Evolutionary conservation across 2,113 vertebrate species (phyloP), one percentile per base, ranked within the genome.

Genomic region (Menura novaehollandiae): DNA sequence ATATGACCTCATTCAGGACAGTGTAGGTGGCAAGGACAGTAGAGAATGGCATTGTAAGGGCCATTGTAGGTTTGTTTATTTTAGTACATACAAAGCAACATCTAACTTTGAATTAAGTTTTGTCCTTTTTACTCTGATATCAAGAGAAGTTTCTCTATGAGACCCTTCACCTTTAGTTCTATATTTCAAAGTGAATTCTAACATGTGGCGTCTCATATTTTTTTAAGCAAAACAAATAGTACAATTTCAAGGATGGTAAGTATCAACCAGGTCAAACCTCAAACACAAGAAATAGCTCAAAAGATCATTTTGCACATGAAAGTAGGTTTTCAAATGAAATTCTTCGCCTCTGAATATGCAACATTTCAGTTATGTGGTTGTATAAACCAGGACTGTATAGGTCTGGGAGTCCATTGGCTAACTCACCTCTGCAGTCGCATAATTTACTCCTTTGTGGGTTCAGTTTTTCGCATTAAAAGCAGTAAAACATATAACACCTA

Each of bases 21-120:
- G 43, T 53, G 8, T 7, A 62, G 27, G 27, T 63, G 4, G 1
- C 13, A 89, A 87, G 55, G 30, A 23, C 2, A 9, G 6, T 6
- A 55, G 14, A 5, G 51, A 10, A 58, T 19, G 11, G 5, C 33
- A 55, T 27, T 80, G 4, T 52, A 60, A 33, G 20, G 51, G 7
- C 15, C 28, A 5, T 28, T 44, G 6, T 32, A 47, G 4, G 2
- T 53, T n/a, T 0, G 0, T 51, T 84, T 58, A 51, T 14, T 56
- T 33, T 5, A 28, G 9, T 32, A 19, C 10, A 17, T 47, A 30
- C 3, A 73, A 64, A 73, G 8, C 18, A 39, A 56, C 12, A 58
- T 11, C 3, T 43, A 56, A 73, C 28, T 85, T 91, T 7, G 2
- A 69, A 77, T 24, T 37, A 44, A 79, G 8, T 74, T 74, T 41